phyloP scores from a whole-genome alignment of 1,140 invertebrate genomes.

The Bombus vancouverensis region DNA sequence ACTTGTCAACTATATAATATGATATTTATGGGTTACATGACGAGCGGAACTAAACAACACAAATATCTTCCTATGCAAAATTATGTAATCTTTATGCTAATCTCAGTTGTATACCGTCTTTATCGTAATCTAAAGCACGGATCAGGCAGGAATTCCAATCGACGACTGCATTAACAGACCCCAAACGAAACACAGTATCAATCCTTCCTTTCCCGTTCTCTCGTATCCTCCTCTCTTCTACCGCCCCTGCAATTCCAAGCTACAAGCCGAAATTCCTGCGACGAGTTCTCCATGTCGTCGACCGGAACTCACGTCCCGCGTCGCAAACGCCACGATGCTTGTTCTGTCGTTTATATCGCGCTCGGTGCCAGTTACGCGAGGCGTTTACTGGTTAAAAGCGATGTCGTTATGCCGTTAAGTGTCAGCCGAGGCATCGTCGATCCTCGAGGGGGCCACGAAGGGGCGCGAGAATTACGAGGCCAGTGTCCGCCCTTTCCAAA shows the following conservation, averaged over 20 bases:
- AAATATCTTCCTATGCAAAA: not conserved
- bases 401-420: constrained; percentile 59
- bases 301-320: not conserved
- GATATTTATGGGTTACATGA: not conserved
- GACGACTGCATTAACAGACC: too few species aligned
- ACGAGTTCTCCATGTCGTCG: constrained; percentile 5
- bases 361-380: constrained; percentile 26
- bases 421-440: constrained; percentile 8
- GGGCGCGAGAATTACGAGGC: constrained; percentile 28
- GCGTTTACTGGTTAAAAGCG: constrained; percentile 56
- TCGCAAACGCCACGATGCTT: not conserved
- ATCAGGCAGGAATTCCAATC: too few species aligned
- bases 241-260: not conserved
- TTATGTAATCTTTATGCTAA: not conserved
- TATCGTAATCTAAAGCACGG: too few species aligned
- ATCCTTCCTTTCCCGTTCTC: too few species aligned
- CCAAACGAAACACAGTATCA: too few species aligned
- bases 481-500: constrained; percentile 25
- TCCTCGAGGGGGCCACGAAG: not conserved
- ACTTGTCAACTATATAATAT: not conserved
- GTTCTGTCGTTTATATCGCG: constrained; percentile 51
- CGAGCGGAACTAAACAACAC: too few species aligned
- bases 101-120: too few species aligned
- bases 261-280: not conserved
- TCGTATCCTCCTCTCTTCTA: too few species aligned